phyloP scores from a whole-genome alignment of 2,797 vertebrate genomes.

The Eulemur albifrons region DNA sequence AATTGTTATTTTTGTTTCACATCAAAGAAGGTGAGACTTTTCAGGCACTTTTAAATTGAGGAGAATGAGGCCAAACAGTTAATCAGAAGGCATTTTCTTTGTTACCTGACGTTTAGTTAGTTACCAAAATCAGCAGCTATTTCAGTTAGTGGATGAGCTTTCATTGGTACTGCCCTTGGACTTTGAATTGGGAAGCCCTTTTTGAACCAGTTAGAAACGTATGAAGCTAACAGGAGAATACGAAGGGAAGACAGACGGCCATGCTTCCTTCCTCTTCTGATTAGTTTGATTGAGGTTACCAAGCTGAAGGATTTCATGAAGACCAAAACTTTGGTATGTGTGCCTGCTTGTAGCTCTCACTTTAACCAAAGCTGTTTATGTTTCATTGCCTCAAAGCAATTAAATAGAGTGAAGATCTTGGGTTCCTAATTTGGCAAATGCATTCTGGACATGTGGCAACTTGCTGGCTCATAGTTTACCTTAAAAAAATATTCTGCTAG shows the following conservation, averaged over 20 bases:
- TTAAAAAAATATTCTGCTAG: constrained; percentile 30
- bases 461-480: constrained; percentile 79
- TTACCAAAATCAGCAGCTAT: neutral
- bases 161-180: neutral
- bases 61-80: neutral
- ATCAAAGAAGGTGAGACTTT: neutral
- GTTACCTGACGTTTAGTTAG: neutral
- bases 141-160: neutral
- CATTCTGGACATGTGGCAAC: constrained; percentile 81
- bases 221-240: neutral
- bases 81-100: neutral
- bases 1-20: neutral
- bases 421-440: constrained; percentile 83
- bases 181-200: neutral
- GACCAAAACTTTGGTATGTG: constrained; percentile 4
- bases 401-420: constrained; percentile 78
- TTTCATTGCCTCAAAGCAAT: constrained; percentile 57
- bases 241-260: neutral
- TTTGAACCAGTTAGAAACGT: neutral
- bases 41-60: neutral
- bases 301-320: constrained; percentile 12
- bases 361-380: constrained; percentile 13
- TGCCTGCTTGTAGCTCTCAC: neutral
- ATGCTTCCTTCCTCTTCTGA: constrained; percentile 45
- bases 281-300: neutral